Percentiles rank a stretch among this genome's conserved stretches.
phyloP scores from a whole-genome alignment of 2,797 vertebrate species.

The Bovichtus diacanthus region DNA sequence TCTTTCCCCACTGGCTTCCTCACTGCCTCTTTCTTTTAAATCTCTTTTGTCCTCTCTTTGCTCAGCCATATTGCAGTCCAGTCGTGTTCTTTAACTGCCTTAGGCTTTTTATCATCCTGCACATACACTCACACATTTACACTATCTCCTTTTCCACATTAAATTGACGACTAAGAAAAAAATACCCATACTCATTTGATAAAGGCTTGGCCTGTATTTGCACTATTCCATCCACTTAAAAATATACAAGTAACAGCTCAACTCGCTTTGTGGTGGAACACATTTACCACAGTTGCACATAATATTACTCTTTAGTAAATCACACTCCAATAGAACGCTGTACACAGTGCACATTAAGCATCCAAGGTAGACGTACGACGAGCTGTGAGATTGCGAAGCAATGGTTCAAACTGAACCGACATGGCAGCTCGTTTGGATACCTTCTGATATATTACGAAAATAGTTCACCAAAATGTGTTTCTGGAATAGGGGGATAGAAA shows the following conservation, averaged over 20 bases:
- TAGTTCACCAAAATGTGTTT: no score
- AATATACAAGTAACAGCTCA: constrained; percentile 13
- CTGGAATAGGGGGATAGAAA: no score
- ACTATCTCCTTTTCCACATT: constrained; percentile 2
- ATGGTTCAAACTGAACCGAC: no score
- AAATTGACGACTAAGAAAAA: background rate
- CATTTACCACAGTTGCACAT: background rate
- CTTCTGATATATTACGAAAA: no score
- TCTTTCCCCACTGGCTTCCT: constrained; percentile 20
- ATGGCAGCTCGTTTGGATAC: no score
- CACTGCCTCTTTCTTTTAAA: constrained; percentile 2
- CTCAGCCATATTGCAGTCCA: constrained; percentile 35
- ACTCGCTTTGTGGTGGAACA: background rate
- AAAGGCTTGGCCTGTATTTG: background rate
- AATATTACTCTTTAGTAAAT: background rate
- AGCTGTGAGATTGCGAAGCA: no score
- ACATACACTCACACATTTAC: background rate
- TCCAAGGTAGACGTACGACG: no score
- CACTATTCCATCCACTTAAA: constrained; percentile 14
- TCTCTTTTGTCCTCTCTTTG: constrained; percentile 23
- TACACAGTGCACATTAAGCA: background rate
- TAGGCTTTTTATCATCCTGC: constrained; percentile 28
- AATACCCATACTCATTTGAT: constrained; percentile 5
- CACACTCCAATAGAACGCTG: background rate
- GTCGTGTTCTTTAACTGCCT: constrained; percentile 25